Percentiles rank a stretch among this genome's conserved stretches.
Conservation (phyloP, 2,888 invertebrate species). For the Conchocele bisecta region DNA sequence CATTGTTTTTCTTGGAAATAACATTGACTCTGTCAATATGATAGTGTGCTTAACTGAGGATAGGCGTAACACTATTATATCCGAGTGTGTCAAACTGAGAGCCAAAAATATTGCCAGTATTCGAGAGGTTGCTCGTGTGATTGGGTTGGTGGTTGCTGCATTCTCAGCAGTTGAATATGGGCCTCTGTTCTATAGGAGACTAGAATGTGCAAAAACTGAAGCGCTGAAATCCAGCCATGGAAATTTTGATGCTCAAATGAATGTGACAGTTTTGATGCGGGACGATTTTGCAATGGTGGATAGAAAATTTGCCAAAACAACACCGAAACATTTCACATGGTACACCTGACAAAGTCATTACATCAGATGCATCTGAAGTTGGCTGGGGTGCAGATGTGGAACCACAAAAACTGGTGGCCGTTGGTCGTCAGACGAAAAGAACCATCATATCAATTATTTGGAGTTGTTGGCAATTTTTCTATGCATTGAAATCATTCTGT, state of each 20-base stretch:
- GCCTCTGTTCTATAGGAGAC: slow-evolving; percentile 7
- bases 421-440: slow-evolving; percentile 13
- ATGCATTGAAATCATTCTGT: slow-evolving; percentile 16
- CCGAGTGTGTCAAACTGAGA: background rate
- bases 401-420: slow-evolving; percentile 9
- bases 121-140: slow-evolving; percentile 10
- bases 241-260: slow-evolving; percentile 12
- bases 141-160: slow-evolving; percentile 7
- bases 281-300: slow-evolving; percentile 21
- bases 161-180: slow-evolving; percentile 27
- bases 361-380: slow-evolving; percentile 3
- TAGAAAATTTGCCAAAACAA: background rate
- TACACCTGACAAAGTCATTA: background rate
- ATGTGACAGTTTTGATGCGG: background rate
- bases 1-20: slow-evolving; percentile 42
- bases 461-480: slow-evolving; percentile 19
- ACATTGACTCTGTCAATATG: slow-evolving; percentile 51
- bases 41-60: slow-evolving; percentile 32
- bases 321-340: background rate
- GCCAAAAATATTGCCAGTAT: background rate
- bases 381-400: slow-evolving; percentile 24
- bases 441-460: slow-evolving; percentile 14
- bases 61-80: background rate
- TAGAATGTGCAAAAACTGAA: slow-evolving; percentile 19
- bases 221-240: slow-evolving; percentile 9